Evolutionary conservation across 2,888 invertebrate species (phyloP).

Genomic region (Branchipolynoe longqiensis): DNA sequence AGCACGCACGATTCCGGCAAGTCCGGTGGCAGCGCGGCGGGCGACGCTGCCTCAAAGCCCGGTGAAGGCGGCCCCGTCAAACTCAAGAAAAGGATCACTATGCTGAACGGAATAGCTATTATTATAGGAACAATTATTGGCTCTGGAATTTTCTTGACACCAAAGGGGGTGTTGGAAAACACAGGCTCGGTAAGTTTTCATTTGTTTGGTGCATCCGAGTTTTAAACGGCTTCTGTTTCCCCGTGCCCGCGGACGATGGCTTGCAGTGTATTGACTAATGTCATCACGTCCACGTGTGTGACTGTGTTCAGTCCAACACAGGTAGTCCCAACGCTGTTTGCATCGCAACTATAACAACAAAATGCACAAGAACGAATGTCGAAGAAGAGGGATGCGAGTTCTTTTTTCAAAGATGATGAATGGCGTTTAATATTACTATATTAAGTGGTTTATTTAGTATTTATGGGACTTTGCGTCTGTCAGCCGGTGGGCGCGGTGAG

Average conservation of each 20-base stretch:
- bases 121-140: constrained; percentile 59
- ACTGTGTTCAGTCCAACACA: background rate
- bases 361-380: too few species aligned
- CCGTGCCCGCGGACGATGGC: too few species aligned
- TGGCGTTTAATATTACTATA: too few species aligned
- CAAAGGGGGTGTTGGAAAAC: constrained; percentile 64
- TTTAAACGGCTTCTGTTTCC: background rate
- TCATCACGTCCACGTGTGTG: constrained; percentile 21
- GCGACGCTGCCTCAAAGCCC: background rate
- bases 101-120: constrained; percentile 50
- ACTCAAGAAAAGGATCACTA: constrained; percentile 53
- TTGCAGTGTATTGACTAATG: background rate
- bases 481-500: too few species aligned
- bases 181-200: constrained; percentile 66
- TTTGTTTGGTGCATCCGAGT: background rate
- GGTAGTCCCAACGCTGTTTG: too few species aligned
- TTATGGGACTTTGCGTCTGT: too few species aligned
- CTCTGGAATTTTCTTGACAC: constrained; percentile 67
- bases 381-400: too few species aligned
- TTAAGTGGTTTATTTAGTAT: too few species aligned
- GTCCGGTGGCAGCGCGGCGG: constrained; percentile 21
- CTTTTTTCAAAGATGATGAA: too few species aligned
- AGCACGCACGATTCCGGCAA: constrained; percentile 45
- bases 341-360: too few species aligned
- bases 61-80: constrained; percentile 25